Evolutionary conservation across 2,888 invertebrate genomes (phyloP).

Genomic region (Troglohyphantes excavatus): DNA sequence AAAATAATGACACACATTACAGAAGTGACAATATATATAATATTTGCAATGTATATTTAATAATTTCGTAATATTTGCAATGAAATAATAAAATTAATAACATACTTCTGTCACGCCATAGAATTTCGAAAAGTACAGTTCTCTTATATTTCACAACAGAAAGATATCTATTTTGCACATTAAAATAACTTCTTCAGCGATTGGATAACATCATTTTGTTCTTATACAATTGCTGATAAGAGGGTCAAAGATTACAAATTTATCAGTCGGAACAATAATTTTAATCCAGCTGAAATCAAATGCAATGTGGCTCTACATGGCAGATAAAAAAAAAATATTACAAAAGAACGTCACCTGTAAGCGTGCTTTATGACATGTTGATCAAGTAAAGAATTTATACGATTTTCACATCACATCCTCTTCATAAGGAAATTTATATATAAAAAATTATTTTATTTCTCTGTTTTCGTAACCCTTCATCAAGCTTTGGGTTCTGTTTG

Average conservation of each 20-base stretch:
- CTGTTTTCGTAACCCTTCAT: too few relatives aligned
- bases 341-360: neutral
- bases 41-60: too few relatives aligned
- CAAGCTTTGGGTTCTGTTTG: neutral
- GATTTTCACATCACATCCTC: neutral
- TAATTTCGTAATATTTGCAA: too few relatives aligned
- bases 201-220: constrained; percentile 10
- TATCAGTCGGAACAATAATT: neutral
- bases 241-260: constrained; percentile 40
- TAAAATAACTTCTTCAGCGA: neutral
- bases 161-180: neutral
- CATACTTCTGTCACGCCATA: neutral
- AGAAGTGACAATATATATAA: too few relatives aligned
- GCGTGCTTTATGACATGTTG: neutral
- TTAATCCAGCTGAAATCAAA: neutral
- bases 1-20: too few relatives aligned
- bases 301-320: neutral
- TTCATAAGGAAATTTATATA: neutral
- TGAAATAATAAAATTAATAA: too few relatives aligned
- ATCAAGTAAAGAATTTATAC: neutral
- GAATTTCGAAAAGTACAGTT: neutral
- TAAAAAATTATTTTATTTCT: neutral
- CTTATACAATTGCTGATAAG: constrained; percentile 22
- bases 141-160: neutral
- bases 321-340: neutral